Evolutionary conservation across 2,888 invertebrate species (phyloP).

Genomic region (Drosophila anomalata): DNA sequence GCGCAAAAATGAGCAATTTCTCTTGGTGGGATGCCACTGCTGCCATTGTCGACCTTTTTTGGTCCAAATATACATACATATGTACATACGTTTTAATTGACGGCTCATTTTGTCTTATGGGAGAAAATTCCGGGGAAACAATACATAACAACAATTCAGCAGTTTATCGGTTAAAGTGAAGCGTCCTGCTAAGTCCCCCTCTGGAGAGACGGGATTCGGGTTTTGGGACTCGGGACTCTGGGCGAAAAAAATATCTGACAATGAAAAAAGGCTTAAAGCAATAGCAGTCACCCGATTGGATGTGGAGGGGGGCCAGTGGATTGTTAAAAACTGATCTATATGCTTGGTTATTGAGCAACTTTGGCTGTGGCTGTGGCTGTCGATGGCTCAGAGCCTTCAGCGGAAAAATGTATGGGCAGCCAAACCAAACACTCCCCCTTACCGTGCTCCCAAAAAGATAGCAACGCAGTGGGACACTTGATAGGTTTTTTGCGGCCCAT

Average conservation of each 20-base stretch:
- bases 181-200: not conserved
- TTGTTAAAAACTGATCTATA: conserved; percentile 66
- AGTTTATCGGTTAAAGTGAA: conserved; percentile 50
- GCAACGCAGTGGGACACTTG: conserved; percentile 52
- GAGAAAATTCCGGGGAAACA: conserved; percentile 14
- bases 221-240: not conserved
- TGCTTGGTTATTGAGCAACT: conserved; percentile 61
- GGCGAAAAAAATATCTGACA: conserved; percentile 1
- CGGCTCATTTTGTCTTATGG: conserved; percentile 61
- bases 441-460: conserved; percentile 21
- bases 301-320: not conserved
- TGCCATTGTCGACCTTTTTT: conserved; percentile 1
- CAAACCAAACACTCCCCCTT: conserved; percentile 3
- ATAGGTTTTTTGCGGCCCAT: conserved; percentile 66
- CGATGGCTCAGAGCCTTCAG: conserved; percentile 52
- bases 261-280: conserved; percentile 43
- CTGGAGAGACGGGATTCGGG: not conserved
- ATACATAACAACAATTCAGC: conserved; percentile 17
- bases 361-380: conserved; percentile 52
- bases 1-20: conserved; percentile 76
- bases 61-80: conserved; percentile 26
- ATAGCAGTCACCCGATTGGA: conserved; percentile 11
- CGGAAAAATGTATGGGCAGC: conserved; percentile 55
- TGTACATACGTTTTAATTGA: conserved; percentile 69
- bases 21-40: conserved; percentile 24